Evolutionary conservation across 2,113 vertebrate species (phyloP).

Genomic region (Synchiropus splendidus): DNA sequence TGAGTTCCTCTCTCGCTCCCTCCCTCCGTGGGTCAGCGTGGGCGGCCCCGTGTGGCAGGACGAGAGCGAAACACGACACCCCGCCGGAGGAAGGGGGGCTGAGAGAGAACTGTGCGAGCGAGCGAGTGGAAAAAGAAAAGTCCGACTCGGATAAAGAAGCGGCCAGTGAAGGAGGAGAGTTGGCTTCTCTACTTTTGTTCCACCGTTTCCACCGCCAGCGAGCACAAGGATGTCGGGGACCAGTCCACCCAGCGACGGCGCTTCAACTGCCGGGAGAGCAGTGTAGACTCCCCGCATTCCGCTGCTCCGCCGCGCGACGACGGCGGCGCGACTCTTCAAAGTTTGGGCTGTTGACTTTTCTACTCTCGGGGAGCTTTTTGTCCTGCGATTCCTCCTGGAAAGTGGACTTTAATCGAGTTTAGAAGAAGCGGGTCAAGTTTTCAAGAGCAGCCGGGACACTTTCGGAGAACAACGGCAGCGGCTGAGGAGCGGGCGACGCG

Average conservation of each 20-base stretch:
- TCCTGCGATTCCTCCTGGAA: not conserved
- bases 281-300: constrained; percentile 42
- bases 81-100: constrained; percentile 42
- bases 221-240: constrained; percentile 33
- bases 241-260: constrained; percentile 50
- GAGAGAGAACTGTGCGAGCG: constrained; percentile 55
- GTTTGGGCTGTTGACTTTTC: constrained; percentile 48
- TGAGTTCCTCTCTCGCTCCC: constrained; percentile 38
- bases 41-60: constrained; percentile 72
- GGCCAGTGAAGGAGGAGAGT: constrained; percentile 31
- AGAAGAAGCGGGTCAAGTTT: not conserved
- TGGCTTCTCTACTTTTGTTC: constrained; percentile 23
- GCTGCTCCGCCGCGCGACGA: constrained; percentile 18
- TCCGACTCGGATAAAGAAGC: constrained; percentile 42
- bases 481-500: constrained; percentile 37
- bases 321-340: constrained; percentile 45
- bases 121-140: constrained; percentile 68
- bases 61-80: constrained; percentile 72
- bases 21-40: constrained; percentile 60
- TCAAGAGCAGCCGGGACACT: not conserved
- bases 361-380: constrained; percentile 17
- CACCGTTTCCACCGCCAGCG: constrained; percentile 17
- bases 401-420: no score
- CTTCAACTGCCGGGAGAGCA: constrained; percentile 28
- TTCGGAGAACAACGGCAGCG: constrained; percentile 38